Base-by-base conservation (phyloP, 1,140 invertebrate genomes). In the Caerostris extrusa region DNA sequence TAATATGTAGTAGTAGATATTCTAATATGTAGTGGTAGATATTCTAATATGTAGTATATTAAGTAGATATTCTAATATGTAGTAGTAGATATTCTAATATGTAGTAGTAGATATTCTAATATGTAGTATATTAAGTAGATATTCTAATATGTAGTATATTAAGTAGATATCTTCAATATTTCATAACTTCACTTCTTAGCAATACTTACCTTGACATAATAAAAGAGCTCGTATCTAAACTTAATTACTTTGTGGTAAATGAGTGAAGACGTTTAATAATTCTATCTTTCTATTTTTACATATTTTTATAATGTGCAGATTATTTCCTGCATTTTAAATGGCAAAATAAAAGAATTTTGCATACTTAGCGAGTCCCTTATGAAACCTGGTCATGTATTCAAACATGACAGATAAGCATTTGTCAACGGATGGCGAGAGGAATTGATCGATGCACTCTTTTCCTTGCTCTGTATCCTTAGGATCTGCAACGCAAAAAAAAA, bases 341-440 rank as follows among this genome's bases (percentile, higher is more conserved):
- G 2, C 7, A 17, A 55, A 2, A n/a, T 3, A n/a, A n/a, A 83
- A 57, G n/a, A 8, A 10, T 81, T 81, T 58, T 58, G 53, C 71
- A 53, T 64, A 88, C 86, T 53, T 88, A 14, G 58, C 60, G 6
- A n/a, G 17, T 57, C 86, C 86, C 3, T 53, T 53, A 5, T 88
- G 86, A 14, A 64, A 88, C 5, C 8, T 64, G 4, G 58, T 50
- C 86, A 88, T 88, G 60, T 53, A 88, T 34, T 50, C 60, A 64
- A 88, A 88, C 86, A 88, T 88, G 4, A 88, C 6, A 3, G 86
- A 88, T 53, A 88, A 64, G 50, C 86, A 88, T 14, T 34, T 67
- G 17, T 88, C 86, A 14, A 88, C 5, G 17, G 58, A 53, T 14
- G 60, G 86, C 8, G 86, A 61, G 50, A 60, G 14, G 64, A 88